Evolutionary conservation across 2,888 invertebrate genomes (phyloP).

Genomic region (Macropis europaea): DNA sequence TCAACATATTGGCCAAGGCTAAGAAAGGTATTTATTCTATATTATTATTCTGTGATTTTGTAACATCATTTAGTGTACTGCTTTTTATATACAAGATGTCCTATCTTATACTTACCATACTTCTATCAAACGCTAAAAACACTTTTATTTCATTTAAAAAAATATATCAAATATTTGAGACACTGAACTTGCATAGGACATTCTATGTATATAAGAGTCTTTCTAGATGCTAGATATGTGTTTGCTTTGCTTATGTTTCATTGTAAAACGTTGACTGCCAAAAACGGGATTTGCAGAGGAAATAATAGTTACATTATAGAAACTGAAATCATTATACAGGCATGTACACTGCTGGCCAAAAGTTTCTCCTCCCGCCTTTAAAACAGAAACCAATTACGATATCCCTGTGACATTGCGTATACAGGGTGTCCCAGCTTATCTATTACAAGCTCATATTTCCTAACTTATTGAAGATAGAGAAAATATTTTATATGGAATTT

Average conservation of each 20-base stretch:
- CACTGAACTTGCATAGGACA: constrained; percentile 4
- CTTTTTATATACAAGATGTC: constrained; percentile 26
- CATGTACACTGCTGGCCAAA: too few relatives aligned
- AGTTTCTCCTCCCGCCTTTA: too few relatives aligned
- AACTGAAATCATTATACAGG: constrained; percentile 10
- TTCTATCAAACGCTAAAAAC: constrained; percentile 1
- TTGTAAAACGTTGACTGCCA: constrained; percentile 53
- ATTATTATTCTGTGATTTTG: constrained; percentile 20
- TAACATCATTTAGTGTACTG: constrained; percentile 31
- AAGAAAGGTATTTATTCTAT: constrained; percentile 76
- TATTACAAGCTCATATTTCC: too few relatives aligned
- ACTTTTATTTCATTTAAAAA: background rate
- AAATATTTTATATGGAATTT: too few relatives aligned
- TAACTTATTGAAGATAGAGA: too few relatives aligned
- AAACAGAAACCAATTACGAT: too few relatives aligned
- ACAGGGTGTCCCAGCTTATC: too few relatives aligned
- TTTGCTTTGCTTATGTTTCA: constrained; percentile 18
- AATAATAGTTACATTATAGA: constrained; percentile 1
- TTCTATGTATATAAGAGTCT: constrained; percentile 20
- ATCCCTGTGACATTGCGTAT: too few relatives aligned
- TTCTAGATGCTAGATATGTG: constrained; percentile 1
- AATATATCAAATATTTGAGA: constrained; percentile 3
- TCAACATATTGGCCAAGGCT: constrained; percentile 77
- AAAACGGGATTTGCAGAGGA: constrained; percentile 47
- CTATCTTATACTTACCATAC: constrained; percentile 4